Evolutionary conservation across 2,113 vertebrate species (phyloP).

Genomic region (Coptodon bakossiorum): DNA sequence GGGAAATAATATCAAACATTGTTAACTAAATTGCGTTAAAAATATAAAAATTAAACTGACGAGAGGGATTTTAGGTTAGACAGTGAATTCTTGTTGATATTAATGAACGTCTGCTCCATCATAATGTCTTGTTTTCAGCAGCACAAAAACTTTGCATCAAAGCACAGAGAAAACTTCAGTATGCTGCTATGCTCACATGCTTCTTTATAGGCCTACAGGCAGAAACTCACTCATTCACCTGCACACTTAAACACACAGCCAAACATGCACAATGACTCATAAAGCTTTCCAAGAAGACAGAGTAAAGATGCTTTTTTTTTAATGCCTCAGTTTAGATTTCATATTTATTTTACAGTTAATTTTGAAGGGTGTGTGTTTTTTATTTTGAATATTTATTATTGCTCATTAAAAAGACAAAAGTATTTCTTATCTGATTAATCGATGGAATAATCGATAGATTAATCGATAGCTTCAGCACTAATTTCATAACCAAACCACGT

Average conservation of each 20-base stretch:
- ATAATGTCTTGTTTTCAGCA: not conserved
- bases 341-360: not conserved
- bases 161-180: not conserved
- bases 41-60: not conserved
- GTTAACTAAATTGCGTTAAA: not conserved
- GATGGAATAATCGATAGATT: not conserved
- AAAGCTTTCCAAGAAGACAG: not conserved
- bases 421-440: not conserved
- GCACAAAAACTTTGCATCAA: not conserved
- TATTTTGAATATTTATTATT: not conserved
- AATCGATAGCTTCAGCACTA: not conserved
- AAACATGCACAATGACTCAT: not conserved
- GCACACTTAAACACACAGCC: not conserved
- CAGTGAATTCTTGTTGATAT: fast-evolving
- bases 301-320: not conserved
- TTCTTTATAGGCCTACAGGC: not conserved
- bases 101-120: not conserved
- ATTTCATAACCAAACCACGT: not conserved
- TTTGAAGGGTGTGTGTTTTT: not conserved
- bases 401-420: not conserved
- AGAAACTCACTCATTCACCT: not conserved
- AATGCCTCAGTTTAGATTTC: fast-evolving
- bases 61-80: not conserved
- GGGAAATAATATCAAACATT: not conserved
- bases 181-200: not conserved